Evolutionary conservation across 2,797 vertebrate species (phyloP), one percentile per base, ranked within the genome.

Genomic region (Phataginus tetradactyla): DNA sequence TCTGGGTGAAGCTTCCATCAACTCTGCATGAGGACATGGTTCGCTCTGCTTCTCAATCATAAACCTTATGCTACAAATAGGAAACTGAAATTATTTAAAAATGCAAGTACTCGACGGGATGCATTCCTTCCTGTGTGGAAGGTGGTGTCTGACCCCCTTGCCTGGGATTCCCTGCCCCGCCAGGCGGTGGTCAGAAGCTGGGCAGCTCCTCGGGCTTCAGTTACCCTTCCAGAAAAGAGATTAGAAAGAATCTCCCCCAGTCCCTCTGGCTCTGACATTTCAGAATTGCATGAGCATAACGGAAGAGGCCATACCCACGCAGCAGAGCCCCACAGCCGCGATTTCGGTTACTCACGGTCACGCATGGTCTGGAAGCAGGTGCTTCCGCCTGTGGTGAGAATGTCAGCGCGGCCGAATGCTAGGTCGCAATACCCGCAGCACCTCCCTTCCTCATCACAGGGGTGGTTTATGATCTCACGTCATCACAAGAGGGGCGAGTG

Each of bases 211-310:
- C 23, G 45, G 39, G 37, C 37, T 23, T 53, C 55, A 23, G 32
- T 20, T n/a, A n/a, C n/a, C 57, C 27, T 15, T 23, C 17, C n/a
- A 25, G 3, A 55, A 29, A n/a, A 6, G 45, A 18, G 23, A 37
- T 45, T 4, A 20, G 39, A 42, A 37, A 74, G 51, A 15, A 5
- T 5, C 29, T 32, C 45, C 1, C 20, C 11, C 20, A 15, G 15
- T 25, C 64, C n/a, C 25, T 51, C 18, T 4, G 1, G 3, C 45
- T n/a, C 18, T 12, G 13, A 23, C 7, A 4, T 12, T 59, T 87
- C 15, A n/a, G 66, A 51, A 5, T 18, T 4, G 9, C 27, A 0
- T 3, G 13, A 23, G 23, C 8, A 4, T 11, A 1, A 0, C 4
- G 39, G 79, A 27, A 27, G 49, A 27, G 57, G 9, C 5, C 0